These are phyloP conservation scores for Hestina assimilis DNA, from an alignment of 1,140 invertebrate species.

Conservation along the genomic window DNA sequence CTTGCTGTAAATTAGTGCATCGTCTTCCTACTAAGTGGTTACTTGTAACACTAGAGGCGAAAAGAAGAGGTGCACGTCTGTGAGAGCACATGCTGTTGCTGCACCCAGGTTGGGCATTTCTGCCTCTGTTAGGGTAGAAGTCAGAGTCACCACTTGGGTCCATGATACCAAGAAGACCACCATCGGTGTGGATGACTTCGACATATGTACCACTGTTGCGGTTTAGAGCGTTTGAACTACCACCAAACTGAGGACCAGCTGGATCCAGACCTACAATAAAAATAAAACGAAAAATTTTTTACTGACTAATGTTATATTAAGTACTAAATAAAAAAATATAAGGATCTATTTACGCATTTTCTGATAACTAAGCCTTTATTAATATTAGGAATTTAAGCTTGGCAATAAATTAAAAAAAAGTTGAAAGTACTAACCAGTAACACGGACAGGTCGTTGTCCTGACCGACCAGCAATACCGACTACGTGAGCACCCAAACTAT, in stretches of 20 bases:
- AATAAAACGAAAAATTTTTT: too few relatives aligned
- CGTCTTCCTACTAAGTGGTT: constrained; percentile 62
- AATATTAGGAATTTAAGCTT: background rate
- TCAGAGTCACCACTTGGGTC: constrained; percentile 66
- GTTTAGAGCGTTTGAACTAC: constrained; percentile 14
- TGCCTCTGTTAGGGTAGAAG: constrained; percentile 81
- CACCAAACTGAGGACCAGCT: constrained; percentile 77
- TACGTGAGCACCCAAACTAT: constrained; percentile 79
- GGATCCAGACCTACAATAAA: constrained; percentile 79
- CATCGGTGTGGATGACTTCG: constrained; percentile 79
- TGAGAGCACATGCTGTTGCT: constrained; percentile 69
- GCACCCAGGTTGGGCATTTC: constrained; percentile 82
- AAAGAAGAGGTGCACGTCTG: constrained; percentile 74
- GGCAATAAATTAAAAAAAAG: background rate
- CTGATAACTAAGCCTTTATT: background rate
- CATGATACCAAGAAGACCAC: constrained; percentile 61
- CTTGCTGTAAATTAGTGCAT: constrained; percentile 46
- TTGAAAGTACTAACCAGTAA: constrained; percentile 33
- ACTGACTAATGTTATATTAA: too few relatives aligned
- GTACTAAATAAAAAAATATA: too few relatives aligned
- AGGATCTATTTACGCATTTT: too few relatives aligned
- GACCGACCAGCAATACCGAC: constrained; percentile 84
- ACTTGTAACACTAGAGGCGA: constrained; percentile 76
- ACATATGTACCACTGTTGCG: constrained; percentile 15
- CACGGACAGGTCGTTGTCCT: constrained; percentile 30